These are phyloP conservation scores for Miniopterus natalensis DNA, from an alignment of 2,113 vertebrate genomes.

Conservation along the genomic window DNA sequence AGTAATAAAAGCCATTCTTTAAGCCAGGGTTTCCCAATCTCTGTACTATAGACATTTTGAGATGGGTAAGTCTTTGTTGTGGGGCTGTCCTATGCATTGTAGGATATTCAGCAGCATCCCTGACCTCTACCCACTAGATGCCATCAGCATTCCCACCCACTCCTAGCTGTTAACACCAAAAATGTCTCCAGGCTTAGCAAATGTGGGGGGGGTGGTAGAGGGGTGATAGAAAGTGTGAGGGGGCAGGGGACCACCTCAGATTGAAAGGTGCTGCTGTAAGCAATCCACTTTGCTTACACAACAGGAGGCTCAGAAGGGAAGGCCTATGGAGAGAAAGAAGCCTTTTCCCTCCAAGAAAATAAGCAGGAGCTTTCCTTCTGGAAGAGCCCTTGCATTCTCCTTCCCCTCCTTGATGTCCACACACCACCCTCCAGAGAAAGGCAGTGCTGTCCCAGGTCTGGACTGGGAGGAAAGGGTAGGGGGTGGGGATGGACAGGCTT, in stretches of 20 bases:
- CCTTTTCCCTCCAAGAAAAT: not conserved
- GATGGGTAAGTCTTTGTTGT: not conserved
- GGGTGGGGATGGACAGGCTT: not conserved
- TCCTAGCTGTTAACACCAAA: not conserved
- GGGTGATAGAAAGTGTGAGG: not conserved
- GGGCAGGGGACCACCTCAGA: not conserved
- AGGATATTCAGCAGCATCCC: not conserved
- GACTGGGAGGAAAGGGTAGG: not conserved
- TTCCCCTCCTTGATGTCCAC: not conserved
- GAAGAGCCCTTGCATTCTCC: not conserved
- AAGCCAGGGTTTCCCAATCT: not conserved
- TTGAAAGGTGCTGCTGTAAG: not conserved
- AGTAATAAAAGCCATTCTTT: not conserved
- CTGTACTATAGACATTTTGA: fast-evolving
- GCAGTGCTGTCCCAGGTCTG: not conserved
- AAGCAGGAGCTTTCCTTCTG: not conserved
- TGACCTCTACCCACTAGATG: not conserved
- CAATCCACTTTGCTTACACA: not conserved
- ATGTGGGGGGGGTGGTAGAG: not conserved
- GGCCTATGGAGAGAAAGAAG: not conserved
- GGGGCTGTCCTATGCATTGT: too few relatives aligned
- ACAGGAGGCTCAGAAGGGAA: not conserved
- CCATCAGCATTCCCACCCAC: not conserved
- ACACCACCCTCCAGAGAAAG: not conserved
- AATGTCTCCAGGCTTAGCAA: not conserved